Evolutionary conservation across 2,113 vertebrate species (phyloP), one percentile per base, ranked within the genome.

Genomic region (Suricata suricatta): DNA sequence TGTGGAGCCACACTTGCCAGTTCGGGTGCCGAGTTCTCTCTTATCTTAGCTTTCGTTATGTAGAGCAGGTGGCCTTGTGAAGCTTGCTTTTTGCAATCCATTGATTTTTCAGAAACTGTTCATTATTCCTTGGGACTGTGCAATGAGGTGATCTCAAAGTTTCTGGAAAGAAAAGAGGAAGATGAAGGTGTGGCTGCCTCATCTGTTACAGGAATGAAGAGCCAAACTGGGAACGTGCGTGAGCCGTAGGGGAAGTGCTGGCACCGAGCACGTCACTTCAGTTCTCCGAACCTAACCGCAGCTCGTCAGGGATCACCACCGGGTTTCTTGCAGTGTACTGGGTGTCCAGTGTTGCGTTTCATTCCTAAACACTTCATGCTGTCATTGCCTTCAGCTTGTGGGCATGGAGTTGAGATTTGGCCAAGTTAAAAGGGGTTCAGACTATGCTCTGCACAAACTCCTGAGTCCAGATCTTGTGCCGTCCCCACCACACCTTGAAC

Each of bases 81-180:
- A 60, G 71, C 47, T 41, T 41, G 47, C 50, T 69, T 6, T 63
- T 90, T 63, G 57, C 66, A 44, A 9, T 41, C 80, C 23, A 0
- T n/a, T 71, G 80, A 25, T 60, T 69, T 69, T 88, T 93, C 66
- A 85, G 77, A 66, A 80, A 60, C 19, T 0, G 3, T 68, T 57
- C 11, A 3, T 41, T 52, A 11, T 19, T 50, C 2, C 14, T 88
- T 38, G 54, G 23, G 60, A 7, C 41, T 86, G 63, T 38, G 17
- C 31, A n/a, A 33, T 69, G 44, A 85, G 90, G 63, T 12, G 21
- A 71, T 88, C 47, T 57, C 50, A 52, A 44, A n/a, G 81, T 86
- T 71, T 77, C 14, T 33, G 89, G 88, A 88, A 81, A 93, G 97
- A 33, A 82, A 79, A 96, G 95, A 96, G 60, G 77, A 90, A 69